Evolutionary conservation across 2,888 invertebrate genomes (phyloP), one percentile per base, ranked within the genome.

Genomic region (Scaptomyza cyrtandrae): DNA sequence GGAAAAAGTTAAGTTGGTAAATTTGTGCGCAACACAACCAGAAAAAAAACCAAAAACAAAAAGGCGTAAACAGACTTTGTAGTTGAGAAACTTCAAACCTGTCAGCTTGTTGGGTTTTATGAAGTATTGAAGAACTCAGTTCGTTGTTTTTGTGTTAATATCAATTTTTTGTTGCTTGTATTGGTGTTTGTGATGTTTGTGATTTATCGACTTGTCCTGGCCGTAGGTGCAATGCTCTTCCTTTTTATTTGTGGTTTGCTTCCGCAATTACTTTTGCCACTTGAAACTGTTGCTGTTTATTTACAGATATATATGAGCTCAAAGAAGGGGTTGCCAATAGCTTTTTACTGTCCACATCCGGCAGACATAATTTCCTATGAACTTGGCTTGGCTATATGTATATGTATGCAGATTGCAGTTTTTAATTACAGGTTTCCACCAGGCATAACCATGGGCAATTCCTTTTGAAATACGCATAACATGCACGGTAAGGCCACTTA

Each of bases 231-330:
- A 55, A 31, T 43, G 72, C 33, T 53, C 27, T 43, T 44, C 49
- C 53, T 35, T 53, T 35, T 9, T 48, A 14, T 52, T 57, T 70
- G 50, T 27, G 60, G 57, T 39, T 41, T 64, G 68, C 78, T 66
- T 82, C 85, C 81, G 78, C 81, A 87, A 87, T 82, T 74, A 81
- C 70, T 64, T 53, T 56, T 60, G 69, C 69, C 62, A 61, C 66
- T 76, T 50, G 60, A 29, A 59, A 59, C 56, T 43, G 71, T 58
- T 74, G 77, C 66, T 55, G 41, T 53, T 56, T 41, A 66, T 37
- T 49, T n/a, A 31, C n/a, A n/a, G 0, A 5, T 35, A 65, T 35
- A 52, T 16, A 14, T 39, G 39, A 6, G 39, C 14, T 39, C 24
- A 41, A 7, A 31, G 13, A 14, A n/a, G 37, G 33, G 16, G 41